phyloP scores from a whole-genome alignment of 1,140 invertebrate species.

The Drosophila kikkawai region DNA sequence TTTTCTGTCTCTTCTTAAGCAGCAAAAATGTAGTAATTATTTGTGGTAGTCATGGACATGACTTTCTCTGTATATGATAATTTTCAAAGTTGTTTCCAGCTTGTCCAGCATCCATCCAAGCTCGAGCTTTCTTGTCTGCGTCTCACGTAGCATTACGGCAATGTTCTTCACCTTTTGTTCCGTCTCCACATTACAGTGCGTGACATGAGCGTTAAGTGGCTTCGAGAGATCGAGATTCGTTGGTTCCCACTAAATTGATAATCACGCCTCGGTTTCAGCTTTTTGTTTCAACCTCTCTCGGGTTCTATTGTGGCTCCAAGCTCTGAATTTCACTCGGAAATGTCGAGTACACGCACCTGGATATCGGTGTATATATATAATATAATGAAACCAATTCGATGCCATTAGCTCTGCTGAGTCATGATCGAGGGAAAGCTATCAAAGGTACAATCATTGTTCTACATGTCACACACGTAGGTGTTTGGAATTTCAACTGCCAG shows the following conservation, averaged over 20 bases:
- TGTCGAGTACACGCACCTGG: constrained; percentile 17
- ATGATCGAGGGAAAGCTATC: constrained; percentile 33
- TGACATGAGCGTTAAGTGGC: constrained; percentile 60
- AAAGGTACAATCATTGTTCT: constrained; percentile 18
- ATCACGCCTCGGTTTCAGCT: constrained; percentile 32
- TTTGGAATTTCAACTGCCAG: not conserved
- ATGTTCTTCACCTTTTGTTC: constrained; percentile 11
- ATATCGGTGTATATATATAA: not conserved
- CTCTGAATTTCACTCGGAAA: constrained; percentile 20
- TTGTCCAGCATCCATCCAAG: constrained; percentile 19
- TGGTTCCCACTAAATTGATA: constrained; percentile 56
- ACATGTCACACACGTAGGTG: constrained; percentile 24
- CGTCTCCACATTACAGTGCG: constrained; percentile 43
- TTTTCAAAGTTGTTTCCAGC: constrained; percentile 25
- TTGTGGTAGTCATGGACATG: constrained; percentile 44
- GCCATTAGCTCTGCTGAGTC: constrained; percentile 13
- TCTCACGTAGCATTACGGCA: constrained; percentile 13
- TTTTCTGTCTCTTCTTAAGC: constrained; percentile 34
- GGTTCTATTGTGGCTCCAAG: constrained; percentile 10
- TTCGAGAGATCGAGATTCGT: constrained; percentile 35
- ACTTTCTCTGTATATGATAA: constrained; percentile 56
- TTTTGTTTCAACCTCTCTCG: constrained; percentile 22
- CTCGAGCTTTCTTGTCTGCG: not conserved
- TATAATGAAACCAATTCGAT: constrained; percentile 7
- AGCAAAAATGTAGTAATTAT: constrained; percentile 47